Conservation (phyloP, 2,113 vertebrate species). For the Chaenogobius annularis region DNA sequence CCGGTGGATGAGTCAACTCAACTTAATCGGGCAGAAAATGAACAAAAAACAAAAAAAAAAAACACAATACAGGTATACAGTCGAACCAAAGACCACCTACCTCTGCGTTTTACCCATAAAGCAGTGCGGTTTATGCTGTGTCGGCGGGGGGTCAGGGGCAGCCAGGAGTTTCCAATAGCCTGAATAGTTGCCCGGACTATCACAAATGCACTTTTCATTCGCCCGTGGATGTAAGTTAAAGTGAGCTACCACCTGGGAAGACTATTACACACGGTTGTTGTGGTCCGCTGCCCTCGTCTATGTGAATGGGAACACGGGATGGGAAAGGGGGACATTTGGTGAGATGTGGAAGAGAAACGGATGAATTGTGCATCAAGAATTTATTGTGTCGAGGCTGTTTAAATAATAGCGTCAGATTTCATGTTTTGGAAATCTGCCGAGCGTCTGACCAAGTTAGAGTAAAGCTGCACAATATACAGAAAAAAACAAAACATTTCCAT, state of each 20-base stretch:
- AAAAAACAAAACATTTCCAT: too few relatives aligned
- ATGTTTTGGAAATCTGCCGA: neutral
- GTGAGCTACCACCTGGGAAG: slow-evolving; percentile 36
- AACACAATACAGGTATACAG: slow-evolving; percentile 38
- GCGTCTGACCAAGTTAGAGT: too few relatives aligned
- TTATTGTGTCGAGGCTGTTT: neutral
- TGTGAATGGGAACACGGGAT: slow-evolving; percentile 19
- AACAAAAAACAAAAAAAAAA: slow-evolving; percentile 54
- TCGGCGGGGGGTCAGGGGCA: slow-evolving; percentile 67
- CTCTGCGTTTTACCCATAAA: slow-evolving; percentile 23
- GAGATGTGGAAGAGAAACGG: neutral
- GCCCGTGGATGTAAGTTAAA: slow-evolving; percentile 44
- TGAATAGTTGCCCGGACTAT: slow-evolving; percentile 33
- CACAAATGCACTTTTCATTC: slow-evolving; percentile 29
- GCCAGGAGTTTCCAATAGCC: slow-evolving; percentile 65
- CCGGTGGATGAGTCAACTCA: slow-evolving; percentile 62
- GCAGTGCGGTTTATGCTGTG: slow-evolving; percentile 66
- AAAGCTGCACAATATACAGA: too few relatives aligned
- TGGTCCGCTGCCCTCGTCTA: slow-evolving; percentile 28
- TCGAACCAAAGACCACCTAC: neutral
- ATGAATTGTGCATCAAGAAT: neutral
- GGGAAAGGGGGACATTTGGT: slow-evolving; percentile 6
- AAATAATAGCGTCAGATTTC: neutral
- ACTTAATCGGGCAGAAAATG: slow-evolving; percentile 78
- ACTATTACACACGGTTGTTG: slow-evolving; percentile 30